These are phyloP conservation scores for Burhinus bistriatus DNA, from an alignment of 2,113 vertebrate species.

Conservation along the genomic window DNA sequence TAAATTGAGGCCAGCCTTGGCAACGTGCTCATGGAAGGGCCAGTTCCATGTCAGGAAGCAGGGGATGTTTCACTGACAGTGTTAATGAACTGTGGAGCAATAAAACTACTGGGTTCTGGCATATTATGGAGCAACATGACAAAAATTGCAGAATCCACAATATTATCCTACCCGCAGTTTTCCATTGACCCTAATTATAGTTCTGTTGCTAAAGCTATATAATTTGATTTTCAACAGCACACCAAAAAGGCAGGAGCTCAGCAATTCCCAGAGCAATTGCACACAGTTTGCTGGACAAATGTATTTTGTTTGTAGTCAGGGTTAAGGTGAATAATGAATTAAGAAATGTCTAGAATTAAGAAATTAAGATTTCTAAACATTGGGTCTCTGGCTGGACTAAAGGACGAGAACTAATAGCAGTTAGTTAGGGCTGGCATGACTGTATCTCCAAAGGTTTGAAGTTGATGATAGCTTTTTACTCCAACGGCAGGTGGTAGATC, in stretches of 20 bases:
- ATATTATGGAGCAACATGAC: constrained; percentile 2
- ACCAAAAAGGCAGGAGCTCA: constrained; percentile 38
- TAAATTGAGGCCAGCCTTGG: neutral
- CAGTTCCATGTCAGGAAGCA: neutral
- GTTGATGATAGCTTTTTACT: neutral
- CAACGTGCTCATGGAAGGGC: neutral
- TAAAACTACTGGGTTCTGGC: neutral
- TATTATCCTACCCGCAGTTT: constrained; percentile 20
- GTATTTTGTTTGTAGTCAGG: neutral
- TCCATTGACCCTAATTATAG: constrained; percentile 48
- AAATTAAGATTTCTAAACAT: neutral
- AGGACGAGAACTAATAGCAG: neutral
- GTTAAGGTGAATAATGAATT: constrained; percentile 16
- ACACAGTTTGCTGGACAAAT: constrained; percentile 37
- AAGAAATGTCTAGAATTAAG: neutral
- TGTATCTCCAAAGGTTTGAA: neutral
- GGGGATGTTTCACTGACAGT: neutral
- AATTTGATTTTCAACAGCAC: constrained; percentile 52
- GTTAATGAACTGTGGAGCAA: neutral
- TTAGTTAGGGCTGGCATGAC: neutral
- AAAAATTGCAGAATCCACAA: constrained; percentile 39
- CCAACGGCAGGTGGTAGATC: neutral
- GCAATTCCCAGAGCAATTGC: constrained; percentile 7
- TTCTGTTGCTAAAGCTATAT: constrained; percentile 49
- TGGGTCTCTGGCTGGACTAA: neutral